Base-by-base conservation (phyloP, 2,888 invertebrate species). In the Acleris laterana region DNA sequence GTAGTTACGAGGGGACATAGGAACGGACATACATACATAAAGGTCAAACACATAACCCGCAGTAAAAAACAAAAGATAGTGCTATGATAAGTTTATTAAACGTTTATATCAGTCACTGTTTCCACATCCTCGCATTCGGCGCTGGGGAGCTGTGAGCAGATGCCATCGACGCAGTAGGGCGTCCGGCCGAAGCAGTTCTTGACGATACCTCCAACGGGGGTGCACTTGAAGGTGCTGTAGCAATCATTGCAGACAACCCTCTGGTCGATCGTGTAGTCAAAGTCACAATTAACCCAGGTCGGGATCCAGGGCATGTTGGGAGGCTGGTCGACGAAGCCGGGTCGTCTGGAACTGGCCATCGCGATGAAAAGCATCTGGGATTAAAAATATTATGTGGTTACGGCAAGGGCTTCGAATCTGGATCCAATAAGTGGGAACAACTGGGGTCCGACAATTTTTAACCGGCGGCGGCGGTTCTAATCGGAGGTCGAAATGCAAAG, bases 251-350 rank as follows among this genome's bases (percentile, higher is more conserved):
- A 44, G n/a, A 44, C 44, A 0, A n/a, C n/a, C 1, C 5, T 5
- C 6, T n/a, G 5, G n/a, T n/a, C 1, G 25, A 16, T 19, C 3
- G 49, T 32, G 52, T 38, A 20, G 17, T 32, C 3, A 46, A 65
- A 49, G 11, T 59, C 20, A 50, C 55, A 2, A 66, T 63, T 68
- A 58, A 61, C 22, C 72, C 74, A 13, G 58, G 68, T 13, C 68
- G 65, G 69, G 68, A 71, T 2, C 59, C 68, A 38, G 70, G 73
- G 52, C 62, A 72, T 5, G 71, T 70, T 53, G 63, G 62, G 63
- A 50, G 42, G 49, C 32, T 11, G 38, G 16, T 42, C 19, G n/a
- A n/a, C 5, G n/a, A 44, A 38, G 13, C 38, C 1, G n/a, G 44
- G 44, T 7, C 4, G n/a, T 3, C 0, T 9, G n/a, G 44, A n/a